Evolutionary conservation across 2,797 vertebrate genomes (phyloP), one percentile per base, ranked within the genome.

Genomic region (Crypturellus tataupa): DNA sequence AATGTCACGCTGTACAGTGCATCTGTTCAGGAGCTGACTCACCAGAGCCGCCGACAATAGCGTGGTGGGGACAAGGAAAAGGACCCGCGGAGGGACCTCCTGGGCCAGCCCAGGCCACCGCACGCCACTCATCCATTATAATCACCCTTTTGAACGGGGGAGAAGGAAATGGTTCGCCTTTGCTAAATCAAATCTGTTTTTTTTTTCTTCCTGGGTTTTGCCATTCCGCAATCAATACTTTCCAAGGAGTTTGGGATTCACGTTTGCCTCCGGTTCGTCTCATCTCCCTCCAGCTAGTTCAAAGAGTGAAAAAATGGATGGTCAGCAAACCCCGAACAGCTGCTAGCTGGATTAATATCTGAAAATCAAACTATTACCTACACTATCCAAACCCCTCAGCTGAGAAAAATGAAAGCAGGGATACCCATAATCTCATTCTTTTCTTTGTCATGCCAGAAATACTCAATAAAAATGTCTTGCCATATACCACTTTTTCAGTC

Each of bases 21-120:
- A 96, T 96, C 95, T 96, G 96, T 92, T 95, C 90, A 95, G 71
- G 78, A 96, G 93, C 94, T 96, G 96, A 96, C 95, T 96, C 96
- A 95, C 86, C 88, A 90, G 95, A 95, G 90, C 75, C 75, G 73
- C 92, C 95, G 75, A 96, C 96, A 96, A 95, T 90, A 93, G 90
- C 58, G 75, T 71, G 63, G 86, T 1, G 20, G 84, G 92, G 90
- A 81, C 80, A 95, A 95, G 92, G 92, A 86, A 94, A 56, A 95
- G 93, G 92, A 95, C 94, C 94, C 68, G 64, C 35, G 78, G 95
- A 96, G 93, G 96, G 95, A 94, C 94, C 92, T 94, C 84, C 6
- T 3, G 15, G 80, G 78, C 58, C 81, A 90, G 88, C 68, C 71
- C 84, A 9, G 68, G 84, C 90, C 93, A 75, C 84, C 60, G 88